Conservation (phyloP, 1,140 invertebrate genomes). For the Patella vulgata region DNA sequence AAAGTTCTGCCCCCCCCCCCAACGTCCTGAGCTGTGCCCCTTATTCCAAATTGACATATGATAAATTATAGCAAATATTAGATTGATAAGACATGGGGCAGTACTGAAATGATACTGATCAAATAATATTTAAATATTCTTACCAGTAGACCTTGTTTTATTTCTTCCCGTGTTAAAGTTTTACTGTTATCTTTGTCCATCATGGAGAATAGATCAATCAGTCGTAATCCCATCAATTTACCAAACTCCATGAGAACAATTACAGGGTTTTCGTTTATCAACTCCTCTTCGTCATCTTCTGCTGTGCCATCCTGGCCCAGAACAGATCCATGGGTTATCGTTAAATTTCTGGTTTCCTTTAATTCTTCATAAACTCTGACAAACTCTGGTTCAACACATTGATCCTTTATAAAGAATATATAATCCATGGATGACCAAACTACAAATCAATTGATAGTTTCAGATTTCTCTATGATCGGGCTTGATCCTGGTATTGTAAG, state of each 20-base stretch:
- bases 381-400: conserved; percentile 28
- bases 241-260: conserved; percentile 51
- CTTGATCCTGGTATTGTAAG: not conserved
- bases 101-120: not conserved
- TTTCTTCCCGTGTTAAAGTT: conserved; percentile 45
- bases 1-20: no score
- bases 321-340: conserved; percentile 28
- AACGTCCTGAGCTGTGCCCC: no score
- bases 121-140: not conserved
- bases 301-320: conserved; percentile 25
- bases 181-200: conserved; percentile 53
- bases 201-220: conserved; percentile 48
- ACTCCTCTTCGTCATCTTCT: conserved; percentile 28
- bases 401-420: conserved; percentile 23
- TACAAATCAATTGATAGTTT: not conserved
- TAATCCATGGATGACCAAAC: not conserved
- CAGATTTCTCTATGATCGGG: not conserved
- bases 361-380: conserved; percentile 24
- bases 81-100: not conserved
- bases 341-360: conserved; percentile 14
- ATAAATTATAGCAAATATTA: not conserved
- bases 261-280: conserved; percentile 39
- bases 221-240: conserved; percentile 44
- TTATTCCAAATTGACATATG: not conserved
- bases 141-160: conserved; percentile 49